Percentiles rank a stretch among this genome's conserved stretches.
Evolutionary conservation across 2,113 vertebrate species (phyloP).

Genomic region (Pseudorasbora parva): DNA sequence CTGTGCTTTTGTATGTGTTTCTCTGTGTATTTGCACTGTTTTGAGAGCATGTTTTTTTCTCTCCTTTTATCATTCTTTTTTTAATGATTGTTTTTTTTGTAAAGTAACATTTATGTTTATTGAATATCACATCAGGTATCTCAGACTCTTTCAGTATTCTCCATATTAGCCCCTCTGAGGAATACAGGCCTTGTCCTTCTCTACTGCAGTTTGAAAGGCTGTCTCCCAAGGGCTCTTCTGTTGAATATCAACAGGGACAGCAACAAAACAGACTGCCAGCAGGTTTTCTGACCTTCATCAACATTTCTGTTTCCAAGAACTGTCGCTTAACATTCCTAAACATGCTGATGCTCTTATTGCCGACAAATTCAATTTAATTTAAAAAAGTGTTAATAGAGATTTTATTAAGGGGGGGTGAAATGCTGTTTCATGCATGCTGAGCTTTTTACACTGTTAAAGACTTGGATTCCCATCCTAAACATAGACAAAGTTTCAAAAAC

Average conservation of each 20-base stretch:
- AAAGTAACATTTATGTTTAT: neutral
- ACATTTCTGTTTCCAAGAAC: constrained; percentile 2
- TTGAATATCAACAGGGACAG: constrained; percentile 18
- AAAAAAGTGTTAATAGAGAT: neutral
- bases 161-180: neutral
- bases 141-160: neutral
- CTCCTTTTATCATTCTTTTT: neutral
- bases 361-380: neutral
- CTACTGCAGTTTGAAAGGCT: neutral
- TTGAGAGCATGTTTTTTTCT: neutral
- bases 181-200: neutral
- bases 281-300: neutral
- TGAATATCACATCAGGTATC: neutral
- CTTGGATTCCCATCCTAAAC: too few species aligned
- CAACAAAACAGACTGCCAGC: neutral
- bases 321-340: neutral
- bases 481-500: too few species aligned
- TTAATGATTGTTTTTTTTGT: neutral
- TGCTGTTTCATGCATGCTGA: too few species aligned
- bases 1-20: neutral
- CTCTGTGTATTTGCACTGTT: neutral
- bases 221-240: neutral
- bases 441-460: too few species aligned
- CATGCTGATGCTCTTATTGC: neutral
- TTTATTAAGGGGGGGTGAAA: neutral